These are phyloP conservation scores for Cataglyphis rosenhaueri DNA, from an alignment of 2,888 invertebrate species.

Conservation along the genomic window DNA sequence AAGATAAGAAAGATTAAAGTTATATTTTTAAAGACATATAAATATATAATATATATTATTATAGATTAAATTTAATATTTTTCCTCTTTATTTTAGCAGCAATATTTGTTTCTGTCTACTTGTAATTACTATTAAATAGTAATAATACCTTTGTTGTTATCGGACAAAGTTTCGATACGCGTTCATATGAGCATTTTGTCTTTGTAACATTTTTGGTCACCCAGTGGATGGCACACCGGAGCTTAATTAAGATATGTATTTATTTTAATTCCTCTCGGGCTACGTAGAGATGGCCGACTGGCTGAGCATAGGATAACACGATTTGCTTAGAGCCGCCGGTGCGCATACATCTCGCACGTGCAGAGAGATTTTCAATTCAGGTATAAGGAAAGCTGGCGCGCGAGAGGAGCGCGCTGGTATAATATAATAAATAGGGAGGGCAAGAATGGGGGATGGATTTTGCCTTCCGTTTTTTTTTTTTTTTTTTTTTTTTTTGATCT, in stretches of 20 bases:
- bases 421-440: constrained; percentile 75
- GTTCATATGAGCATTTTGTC: neutral
- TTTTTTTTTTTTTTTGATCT: constrained; percentile 54
- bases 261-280: constrained; percentile 84
- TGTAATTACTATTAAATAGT: neutral
- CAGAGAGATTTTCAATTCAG: constrained; percentile 83
- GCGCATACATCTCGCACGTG: constrained; percentile 77
- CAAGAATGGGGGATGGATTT: constrained; percentile 64
- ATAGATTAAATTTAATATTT: neutral
- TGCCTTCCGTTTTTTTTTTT: constrained; percentile 65
- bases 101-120: neutral
- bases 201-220: constrained; percentile 65
- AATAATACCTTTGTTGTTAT: neutral
- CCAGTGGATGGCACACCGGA: constrained; percentile 76
- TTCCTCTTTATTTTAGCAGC: neutral
- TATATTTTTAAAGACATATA: neutral
- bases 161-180: constrained; percentile 15
- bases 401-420: constrained; percentile 70
- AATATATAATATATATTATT: neutral
- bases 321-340: constrained; percentile 82
- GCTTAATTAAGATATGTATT: constrained; percentile 85
- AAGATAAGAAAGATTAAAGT: neutral
- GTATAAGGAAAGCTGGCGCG: constrained; percentile 78
- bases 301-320: constrained; percentile 81
- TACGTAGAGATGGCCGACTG: constrained; percentile 77